phyloP scores from a whole-genome alignment of 2,113 vertebrate genomes.

The Thinocorus orbignyianus region DNA sequence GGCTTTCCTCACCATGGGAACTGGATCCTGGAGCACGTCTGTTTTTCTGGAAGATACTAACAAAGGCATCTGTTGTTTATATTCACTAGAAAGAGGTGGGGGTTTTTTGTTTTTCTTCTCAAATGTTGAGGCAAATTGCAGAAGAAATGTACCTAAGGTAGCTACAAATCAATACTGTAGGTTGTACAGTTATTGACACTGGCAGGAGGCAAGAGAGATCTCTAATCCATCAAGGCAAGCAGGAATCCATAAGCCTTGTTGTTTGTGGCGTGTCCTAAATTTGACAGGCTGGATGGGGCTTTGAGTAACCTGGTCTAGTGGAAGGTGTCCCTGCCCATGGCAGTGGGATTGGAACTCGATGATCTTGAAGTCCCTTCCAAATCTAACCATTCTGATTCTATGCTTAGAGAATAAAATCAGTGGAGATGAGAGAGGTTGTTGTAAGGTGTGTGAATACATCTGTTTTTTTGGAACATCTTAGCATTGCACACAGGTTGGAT shows the following conservation, averaged over 20 bases:
- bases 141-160: neutral
- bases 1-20: neutral
- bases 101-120: neutral
- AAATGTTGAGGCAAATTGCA: neutral
- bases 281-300: no score
- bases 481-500: neutral
- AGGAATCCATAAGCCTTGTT: neutral
- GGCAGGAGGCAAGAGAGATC: neutral
- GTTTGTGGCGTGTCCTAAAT: neutral
- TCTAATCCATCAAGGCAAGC: neutral
- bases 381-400: no score
- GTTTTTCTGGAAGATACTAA: neutral
- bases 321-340: no score
- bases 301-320: no score
- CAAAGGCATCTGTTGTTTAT: neutral
- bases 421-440: neutral
- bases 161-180: neutral
- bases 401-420: neutral
- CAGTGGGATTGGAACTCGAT: no score
- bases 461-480: neutral
- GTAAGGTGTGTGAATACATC: neutral
- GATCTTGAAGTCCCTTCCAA: no score
- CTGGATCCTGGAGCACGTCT: neutral
- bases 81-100: neutral
- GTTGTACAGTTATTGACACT: neutral